Evolutionary conservation across 2,113 vertebrate species (phyloP).

Genomic region (Oryzias celebensis): DNA sequence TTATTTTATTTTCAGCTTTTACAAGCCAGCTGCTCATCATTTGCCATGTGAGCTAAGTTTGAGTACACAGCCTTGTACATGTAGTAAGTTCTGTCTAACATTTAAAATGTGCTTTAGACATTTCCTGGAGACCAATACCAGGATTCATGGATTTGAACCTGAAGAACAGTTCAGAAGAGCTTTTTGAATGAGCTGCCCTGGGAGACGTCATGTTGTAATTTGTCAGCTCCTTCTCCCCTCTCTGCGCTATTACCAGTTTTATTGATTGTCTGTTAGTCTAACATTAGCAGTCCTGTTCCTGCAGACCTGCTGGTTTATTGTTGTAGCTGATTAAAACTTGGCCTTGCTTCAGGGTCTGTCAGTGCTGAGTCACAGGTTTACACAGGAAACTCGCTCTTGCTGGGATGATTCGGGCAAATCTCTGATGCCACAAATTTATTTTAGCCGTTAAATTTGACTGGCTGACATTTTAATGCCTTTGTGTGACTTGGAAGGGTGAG

Average conservation of each 20-base stretch:
- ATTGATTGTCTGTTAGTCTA: neutral
- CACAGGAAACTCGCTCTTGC: neutral
- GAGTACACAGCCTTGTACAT: no score
- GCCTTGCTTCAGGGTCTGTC: constrained; percentile 16
- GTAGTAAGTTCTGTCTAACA: no score
- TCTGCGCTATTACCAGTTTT: neutral
- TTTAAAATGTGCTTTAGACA: no score
- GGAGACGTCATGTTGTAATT: no score
- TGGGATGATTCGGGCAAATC: constrained; percentile 22
- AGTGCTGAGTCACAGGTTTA: constrained; percentile 18
- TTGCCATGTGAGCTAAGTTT: no score
- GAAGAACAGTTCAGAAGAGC: no score
- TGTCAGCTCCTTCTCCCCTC: no score
- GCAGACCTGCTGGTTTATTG: constrained; percentile 3
- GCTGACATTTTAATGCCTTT: constrained; percentile 23
- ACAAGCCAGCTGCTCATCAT: no score
- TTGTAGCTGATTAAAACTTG: constrained; percentile 6
- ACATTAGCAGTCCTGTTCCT: constrained; percentile 4
- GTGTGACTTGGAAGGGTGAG: constrained; percentile 4
- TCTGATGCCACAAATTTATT: constrained; percentile 31
- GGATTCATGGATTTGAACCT: no score
- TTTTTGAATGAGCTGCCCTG: no score
- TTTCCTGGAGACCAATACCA: no score
- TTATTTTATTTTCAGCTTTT: no score
- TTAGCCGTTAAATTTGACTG: constrained; percentile 9